Percentiles rank a stretch among this genome's conserved stretches.
These are phyloP conservation scores for Dicentrarchus labrax DNA, from an alignment of 2,113 vertebrate genomes.

Conservation along the genomic window DNA sequence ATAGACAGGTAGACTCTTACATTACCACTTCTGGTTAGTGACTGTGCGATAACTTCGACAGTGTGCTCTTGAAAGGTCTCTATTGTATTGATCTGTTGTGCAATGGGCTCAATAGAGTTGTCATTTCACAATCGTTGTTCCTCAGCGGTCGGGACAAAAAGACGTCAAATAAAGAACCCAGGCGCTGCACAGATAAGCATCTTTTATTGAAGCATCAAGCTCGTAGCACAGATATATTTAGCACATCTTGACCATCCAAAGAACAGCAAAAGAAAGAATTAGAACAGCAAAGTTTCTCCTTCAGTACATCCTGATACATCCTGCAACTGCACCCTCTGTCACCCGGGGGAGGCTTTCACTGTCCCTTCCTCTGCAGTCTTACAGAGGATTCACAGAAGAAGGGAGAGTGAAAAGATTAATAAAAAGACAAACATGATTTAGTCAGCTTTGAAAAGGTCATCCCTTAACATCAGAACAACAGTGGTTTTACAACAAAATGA, in stretches of 20 bases:
- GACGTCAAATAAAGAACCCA: not conserved
- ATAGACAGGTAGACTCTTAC: no score
- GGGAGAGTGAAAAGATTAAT: slow-evolving; percentile 6
- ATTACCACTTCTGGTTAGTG: no score
- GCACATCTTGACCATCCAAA: slow-evolving; percentile 87
- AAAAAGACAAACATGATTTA: slow-evolving; percentile 21
- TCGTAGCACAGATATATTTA: slow-evolving; percentile 87
- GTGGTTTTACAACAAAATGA: slow-evolving; percentile 42
- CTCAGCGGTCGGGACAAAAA: not conserved
- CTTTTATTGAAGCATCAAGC: slow-evolving; percentile 85
- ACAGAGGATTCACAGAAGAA: slow-evolving; percentile 3
- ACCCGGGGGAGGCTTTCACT: slow-evolving; percentile 5
- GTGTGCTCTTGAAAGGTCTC: no score
- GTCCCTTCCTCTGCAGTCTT: slow-evolving; percentile 17
- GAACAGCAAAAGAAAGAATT: slow-evolving; percentile 87
- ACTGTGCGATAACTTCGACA: no score
- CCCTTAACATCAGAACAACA: slow-evolving; percentile 51
- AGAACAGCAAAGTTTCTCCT: slow-evolving; percentile 81
- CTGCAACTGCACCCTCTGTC: slow-evolving; percentile 60
- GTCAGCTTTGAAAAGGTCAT: slow-evolving; percentile 37
- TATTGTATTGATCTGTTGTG: no score
- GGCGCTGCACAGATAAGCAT: slow-evolving; percentile 57
- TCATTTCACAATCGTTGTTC: no score
- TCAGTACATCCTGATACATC: slow-evolving; percentile 76
- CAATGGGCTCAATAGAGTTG: no score